Evolutionary conservation across 2,113 vertebrate genomes (phyloP), one percentile per base, ranked within the genome.

Genomic region (Etia nguti): DNA sequence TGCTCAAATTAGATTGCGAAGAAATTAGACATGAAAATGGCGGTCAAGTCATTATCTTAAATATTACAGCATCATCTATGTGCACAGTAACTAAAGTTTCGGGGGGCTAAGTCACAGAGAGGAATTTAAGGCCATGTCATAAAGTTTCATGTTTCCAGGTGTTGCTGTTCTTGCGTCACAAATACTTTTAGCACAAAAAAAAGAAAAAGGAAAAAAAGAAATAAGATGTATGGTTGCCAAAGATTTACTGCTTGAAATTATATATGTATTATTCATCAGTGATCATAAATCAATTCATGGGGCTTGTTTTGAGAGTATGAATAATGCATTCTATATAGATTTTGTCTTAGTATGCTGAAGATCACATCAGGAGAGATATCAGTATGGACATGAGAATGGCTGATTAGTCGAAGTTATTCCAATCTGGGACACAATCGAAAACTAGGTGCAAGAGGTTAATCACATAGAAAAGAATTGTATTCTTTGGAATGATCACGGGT

Each of bases 251-350:
- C 46, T 77, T 6, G 6, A 12, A 77, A n/a, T 77, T 52, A 34
- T 52, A 77, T 34, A 77, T 77, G 46, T 77, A 34, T 77, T 77
- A 77, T 77, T 77, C 73, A 52, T 16, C 52, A 43, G 70, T 31
- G 83, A 88, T 89, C 83, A 86, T 83, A 48, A 75, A 92, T 91
- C 83, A 65, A 34, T 87, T 84, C 31, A 56, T 20, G 4, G 56
- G 10, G 18, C 22, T 24, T 29, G 6, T 77, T 55, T 52, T 15
- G 7, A 43, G 60, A 34, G 10, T 5, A 50, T 90, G 85, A 93
- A 93, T 94, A 88, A 92, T 92, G 70, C 75, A 92, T 90, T 87
- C 70, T 11, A 29, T 90, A 90, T 90, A 84, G 91, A 93, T 93
- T 86, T 87, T 24, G 46, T 48, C 57, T 57, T 65, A 22, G 2